Evolutionary conservation across 2,888 invertebrate genomes (phyloP).

Genomic region (Synergus japonicus): DNA sequence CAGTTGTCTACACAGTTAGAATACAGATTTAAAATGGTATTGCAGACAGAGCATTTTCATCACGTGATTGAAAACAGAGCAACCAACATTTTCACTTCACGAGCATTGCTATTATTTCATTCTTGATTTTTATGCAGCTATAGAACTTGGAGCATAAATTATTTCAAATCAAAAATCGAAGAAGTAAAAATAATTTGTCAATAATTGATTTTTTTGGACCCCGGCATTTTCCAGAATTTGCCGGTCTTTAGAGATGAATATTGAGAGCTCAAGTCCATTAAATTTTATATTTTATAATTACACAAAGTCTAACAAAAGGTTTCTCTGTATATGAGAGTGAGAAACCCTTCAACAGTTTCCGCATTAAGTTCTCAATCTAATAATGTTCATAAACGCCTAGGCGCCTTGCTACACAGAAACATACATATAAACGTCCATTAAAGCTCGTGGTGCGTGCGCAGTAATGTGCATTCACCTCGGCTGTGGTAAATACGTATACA

Average conservation of each 20-base stretch:
- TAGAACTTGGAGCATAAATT: too few species aligned
- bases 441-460: slow-evolving; percentile 43
- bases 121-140: background rate
- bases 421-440: slow-evolving; percentile 55
- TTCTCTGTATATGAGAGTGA: slow-evolving; percentile 8
- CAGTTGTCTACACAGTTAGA: background rate
- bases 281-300: too few species aligned
- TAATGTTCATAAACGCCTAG: slow-evolving; percentile 55
- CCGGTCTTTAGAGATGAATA: too few species aligned
- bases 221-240: too few species aligned
- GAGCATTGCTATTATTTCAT: background rate
- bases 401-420: slow-evolving; percentile 16
- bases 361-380: slow-evolving; percentile 52
- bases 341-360: slow-evolving; percentile 51
- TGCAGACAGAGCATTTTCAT: slow-evolving; percentile 1
- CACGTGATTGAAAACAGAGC: background rate
- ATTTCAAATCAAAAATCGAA: too few species aligned
- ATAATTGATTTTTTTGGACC: too few species aligned
- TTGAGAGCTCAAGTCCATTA: too few species aligned
- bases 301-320: too few species aligned
- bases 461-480: slow-evolving; percentile 17
- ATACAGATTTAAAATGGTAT: slow-evolving; percentile 8
- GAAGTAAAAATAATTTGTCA: too few species aligned
- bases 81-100: background rate
- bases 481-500: slow-evolving; percentile 30